phyloP scores from a whole-genome alignment of 2,113 vertebrate genomes.

The Gobio gobio region DNA sequence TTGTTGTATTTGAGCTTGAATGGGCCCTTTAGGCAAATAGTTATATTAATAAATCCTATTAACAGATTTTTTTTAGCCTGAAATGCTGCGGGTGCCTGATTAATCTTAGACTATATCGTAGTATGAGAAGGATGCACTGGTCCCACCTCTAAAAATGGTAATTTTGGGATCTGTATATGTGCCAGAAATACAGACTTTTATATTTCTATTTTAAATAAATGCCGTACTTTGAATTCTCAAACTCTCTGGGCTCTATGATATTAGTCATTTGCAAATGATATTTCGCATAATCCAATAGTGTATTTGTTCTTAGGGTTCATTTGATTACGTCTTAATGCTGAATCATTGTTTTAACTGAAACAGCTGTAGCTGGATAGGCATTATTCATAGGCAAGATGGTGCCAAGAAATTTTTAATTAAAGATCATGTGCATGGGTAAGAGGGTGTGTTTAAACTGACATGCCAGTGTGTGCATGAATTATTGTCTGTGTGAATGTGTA shows the following conservation, averaged over 20 bases:
- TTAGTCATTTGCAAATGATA: background rate
- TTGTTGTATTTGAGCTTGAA: background rate
- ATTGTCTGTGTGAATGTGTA: slow-evolving; percentile 5
- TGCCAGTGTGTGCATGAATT: slow-evolving; percentile 15
- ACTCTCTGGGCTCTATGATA: background rate
- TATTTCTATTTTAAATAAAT: too few species aligned
- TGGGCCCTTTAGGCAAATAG: background rate
- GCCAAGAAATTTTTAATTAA: slow-evolving; percentile 9
- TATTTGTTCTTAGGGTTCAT: background rate
- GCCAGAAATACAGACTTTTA: background rate
- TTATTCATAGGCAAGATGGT: slow-evolving; percentile 15
- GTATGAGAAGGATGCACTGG: background rate
- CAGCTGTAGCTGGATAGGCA: background rate
- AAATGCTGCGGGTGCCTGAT: background rate
- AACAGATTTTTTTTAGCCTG: slow-evolving; percentile 7
- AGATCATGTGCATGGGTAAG: background rate
- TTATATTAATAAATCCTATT: slow-evolving; percentile 40
- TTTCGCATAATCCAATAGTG: background rate
- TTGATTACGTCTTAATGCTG: background rate
- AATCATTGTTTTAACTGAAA: background rate
- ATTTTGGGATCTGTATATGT: background rate
- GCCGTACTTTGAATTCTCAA: background rate
- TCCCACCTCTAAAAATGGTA: background rate
- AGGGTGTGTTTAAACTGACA: slow-evolving; percentile 18
- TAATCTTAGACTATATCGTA: background rate